Conservation (phyloP, 2,888 invertebrate genomes). For the Norana najaformis region DNA sequence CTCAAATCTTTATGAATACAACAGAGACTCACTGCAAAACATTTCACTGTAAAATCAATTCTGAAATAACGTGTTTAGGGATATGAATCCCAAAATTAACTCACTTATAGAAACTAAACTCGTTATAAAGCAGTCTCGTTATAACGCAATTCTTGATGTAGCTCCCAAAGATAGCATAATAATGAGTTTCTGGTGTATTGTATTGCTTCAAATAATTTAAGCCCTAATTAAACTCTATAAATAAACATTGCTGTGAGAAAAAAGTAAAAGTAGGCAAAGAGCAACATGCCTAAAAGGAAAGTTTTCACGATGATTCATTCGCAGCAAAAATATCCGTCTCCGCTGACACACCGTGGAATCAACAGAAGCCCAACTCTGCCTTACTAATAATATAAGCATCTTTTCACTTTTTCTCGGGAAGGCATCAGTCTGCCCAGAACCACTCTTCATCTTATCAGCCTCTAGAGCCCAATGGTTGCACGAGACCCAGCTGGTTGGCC, state of each 20-base stretch:
- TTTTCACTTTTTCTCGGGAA: constrained; percentile 13
- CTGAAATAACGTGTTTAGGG: neutral
- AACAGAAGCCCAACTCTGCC: neutral
- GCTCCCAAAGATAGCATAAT: neutral
- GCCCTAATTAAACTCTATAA: neutral
- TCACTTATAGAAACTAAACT: neutral
- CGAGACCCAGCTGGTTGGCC: neutral
- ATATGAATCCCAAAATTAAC: no score
- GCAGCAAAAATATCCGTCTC: neutral
- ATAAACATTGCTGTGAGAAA: neutral
- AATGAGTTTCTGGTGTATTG: no score
- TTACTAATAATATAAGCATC: neutral
- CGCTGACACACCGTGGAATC: neutral
- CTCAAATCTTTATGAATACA: no score
- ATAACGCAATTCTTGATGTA: neutral
- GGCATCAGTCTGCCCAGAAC: neutral
- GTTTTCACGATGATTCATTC: neutral
- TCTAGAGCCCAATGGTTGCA: neutral
- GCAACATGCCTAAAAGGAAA: neutral
- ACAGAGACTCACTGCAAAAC: no score
- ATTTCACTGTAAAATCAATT: neutral
- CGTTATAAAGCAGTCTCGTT: neutral
- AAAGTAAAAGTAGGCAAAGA: neutral
- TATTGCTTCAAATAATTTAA: neutral
- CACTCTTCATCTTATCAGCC: constrained; percentile 13